Evolutionary conservation across 1,140 invertebrate species (phyloP).

Genomic region (Phocides pigmalion): DNA sequence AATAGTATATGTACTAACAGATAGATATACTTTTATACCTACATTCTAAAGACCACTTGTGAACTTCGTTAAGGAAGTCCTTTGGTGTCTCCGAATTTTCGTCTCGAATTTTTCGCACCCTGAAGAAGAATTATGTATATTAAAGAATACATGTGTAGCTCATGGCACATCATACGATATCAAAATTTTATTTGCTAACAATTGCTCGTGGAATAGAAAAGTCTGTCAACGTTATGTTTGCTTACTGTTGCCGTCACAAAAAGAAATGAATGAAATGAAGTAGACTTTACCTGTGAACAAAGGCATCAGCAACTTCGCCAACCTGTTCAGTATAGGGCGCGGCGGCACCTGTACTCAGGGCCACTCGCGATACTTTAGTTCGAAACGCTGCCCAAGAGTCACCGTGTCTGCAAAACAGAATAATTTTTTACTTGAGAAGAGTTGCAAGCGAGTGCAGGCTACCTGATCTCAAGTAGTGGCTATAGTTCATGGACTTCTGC

Average conservation of each 20-base stretch:
- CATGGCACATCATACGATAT: too few relatives aligned
- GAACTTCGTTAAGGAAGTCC: slow-evolving; percentile 92
- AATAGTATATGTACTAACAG: too few relatives aligned
- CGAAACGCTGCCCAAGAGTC: slow-evolving; percentile 92
- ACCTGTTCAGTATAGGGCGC: slow-evolving; percentile 90
- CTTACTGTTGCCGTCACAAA: too few relatives aligned
- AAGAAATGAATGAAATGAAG: too few relatives aligned
- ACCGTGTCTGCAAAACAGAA: slow-evolving; percentile 86
- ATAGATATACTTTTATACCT: slow-evolving; percentile 65
- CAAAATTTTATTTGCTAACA: too few relatives aligned
- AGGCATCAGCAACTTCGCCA: slow-evolving; percentile 89
- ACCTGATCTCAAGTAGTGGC: too few relatives aligned
- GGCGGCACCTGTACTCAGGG: slow-evolving; percentile 90
- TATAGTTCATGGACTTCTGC: too few relatives aligned
- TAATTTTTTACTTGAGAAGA: too few relatives aligned
- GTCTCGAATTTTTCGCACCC: slow-evolving; percentile 88
- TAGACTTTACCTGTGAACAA: slow-evolving; percentile 89
- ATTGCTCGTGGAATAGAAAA: too few relatives aligned
- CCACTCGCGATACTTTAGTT: slow-evolving; percentile 91
- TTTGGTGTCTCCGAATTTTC: slow-evolving; percentile 88
- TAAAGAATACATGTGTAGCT: background rate
- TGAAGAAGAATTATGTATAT: slow-evolving; percentile 62
- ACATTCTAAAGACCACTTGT: slow-evolving; percentile 96
- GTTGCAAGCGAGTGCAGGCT: too few relatives aligned
- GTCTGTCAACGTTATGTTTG: too few relatives aligned